Evolutionary conservation across 2,113 vertebrate species (phyloP), one percentile per base, ranked within the genome.

Genomic region (Numida meleagris): DNA sequence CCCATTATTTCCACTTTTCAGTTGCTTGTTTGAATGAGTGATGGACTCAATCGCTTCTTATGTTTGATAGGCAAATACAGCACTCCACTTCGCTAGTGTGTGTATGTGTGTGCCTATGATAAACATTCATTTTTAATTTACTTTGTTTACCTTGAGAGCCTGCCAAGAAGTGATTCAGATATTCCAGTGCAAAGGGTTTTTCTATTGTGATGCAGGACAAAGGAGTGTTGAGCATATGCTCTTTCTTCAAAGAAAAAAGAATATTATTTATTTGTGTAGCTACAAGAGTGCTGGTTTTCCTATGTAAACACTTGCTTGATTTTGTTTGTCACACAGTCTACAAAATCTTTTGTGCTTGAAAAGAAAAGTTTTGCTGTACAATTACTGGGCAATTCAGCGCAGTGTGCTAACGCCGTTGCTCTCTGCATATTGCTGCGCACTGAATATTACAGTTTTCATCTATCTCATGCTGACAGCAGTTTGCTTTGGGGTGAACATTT

Each of bases 61-160:
- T 89, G 96, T 97, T 96, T 97, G 93, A 92, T 93, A 96, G 93
- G 91, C 93, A 96, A 97, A 95, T 96, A 96, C 73, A 90, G 70
- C 94, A 81, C 81, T 93, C 62, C 71, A 59, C 94, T 96, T 66
- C 31, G 87, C 85, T 73, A 71, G 86, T 86, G 88, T 95, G 92
- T 88, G 88, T 95, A 65, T 95, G 87, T 94, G 76, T 90, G 85
- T 5, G 65, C 94, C 94, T 97, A 96, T 46, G 94, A 96, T 94
- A 97, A 96, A 97, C 97, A 97, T 96, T 98, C 97, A 97, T 97
- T 97, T 98, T 97, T 98, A 98, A 98, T 97, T 98, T 97, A 98
- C 96, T 97, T 96, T 98, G 97, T 98, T 98, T 98, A 97, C 98
- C 96, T 98, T 98, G 98, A 98, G 96, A 96, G 94, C 94, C 94